Base-by-base conservation (phyloP, 2,797 vertebrate species). In the Helostoma temminkii region DNA sequence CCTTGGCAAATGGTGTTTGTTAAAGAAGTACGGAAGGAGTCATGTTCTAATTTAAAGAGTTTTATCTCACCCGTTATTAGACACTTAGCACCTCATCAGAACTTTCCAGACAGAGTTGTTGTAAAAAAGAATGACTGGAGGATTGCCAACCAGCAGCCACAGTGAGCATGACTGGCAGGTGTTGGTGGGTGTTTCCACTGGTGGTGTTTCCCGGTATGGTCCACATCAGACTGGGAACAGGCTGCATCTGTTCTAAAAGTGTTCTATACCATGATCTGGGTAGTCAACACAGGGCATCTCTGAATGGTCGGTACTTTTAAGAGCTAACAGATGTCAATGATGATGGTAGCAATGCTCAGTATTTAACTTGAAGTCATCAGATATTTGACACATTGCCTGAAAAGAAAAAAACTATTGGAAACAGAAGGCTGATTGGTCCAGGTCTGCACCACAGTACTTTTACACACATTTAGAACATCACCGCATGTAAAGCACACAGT, bases 61-160 rank as follows among this genome's bases (percentile, higher is more conserved):
- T 93, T 89, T 82, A 88, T 91, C 84, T 90, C 85, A 81, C 66
- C 71, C 80, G 93, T 94, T 94, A 92, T 89, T 78, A 88, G 69
- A 87, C 80, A 88, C 87, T 94, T 94, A 92, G 82, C 93, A 95
- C 93, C 89, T 94, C 90, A 94, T 94, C 91, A 93, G 70, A 79
- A 83, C 62, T 86, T 89, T 87, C 89, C 93, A 94, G 87, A 91
- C 88, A 87, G 83, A 76, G 59, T 73, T 86, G 83, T 81, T 86
- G 83, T 81, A 78, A 85, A 90, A 73, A 61, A 34, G 21, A 52
- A 65, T 34, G 63, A 66, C 49, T 91, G 91, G 88, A 90, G 53
- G 54, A 61, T 66, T 74, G 88, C 92, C 85, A 88, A 82, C 62
- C 82, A 70, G 70, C 80, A 91, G 88, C 86, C 74, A 80, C 30